A percentile compares a stretch with the other conserved stretches of the same genome.
Conservation (phyloP, 2,888 invertebrate species). For the Conomelus anceps region DNA sequence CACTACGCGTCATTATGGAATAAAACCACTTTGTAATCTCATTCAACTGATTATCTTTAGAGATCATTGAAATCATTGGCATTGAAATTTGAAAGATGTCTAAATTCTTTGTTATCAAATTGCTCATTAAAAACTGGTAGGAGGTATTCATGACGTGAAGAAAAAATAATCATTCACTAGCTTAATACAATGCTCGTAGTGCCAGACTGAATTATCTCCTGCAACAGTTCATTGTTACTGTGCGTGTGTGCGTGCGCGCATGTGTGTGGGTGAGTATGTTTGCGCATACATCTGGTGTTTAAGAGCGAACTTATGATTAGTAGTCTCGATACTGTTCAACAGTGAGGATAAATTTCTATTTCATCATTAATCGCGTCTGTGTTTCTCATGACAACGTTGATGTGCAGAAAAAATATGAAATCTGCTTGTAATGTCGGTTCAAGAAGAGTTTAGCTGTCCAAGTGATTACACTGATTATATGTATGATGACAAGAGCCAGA, state of each 20-base stretch:
- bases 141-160: not conserved
- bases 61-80: too few species aligned
- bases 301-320: not conserved
- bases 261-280: not conserved
- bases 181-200: not conserved
- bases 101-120: not conserved
- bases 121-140: not conserved
- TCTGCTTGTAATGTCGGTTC: not conserved
- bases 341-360: not conserved
- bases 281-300: not conserved
- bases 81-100: not conserved
- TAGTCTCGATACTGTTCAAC: not conserved
- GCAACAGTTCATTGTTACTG: not conserved
- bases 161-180: not conserved
- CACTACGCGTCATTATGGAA: not conserved
- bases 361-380: not conserved
- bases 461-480: not conserved
- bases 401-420: not conserved
- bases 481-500: not conserved
- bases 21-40: not conserved
- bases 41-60: not conserved
- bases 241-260: not conserved
- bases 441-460: not conserved
- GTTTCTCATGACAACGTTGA: not conserved
- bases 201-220: too few species aligned